phyloP scores from a whole-genome alignment of 1,140 invertebrate species.

The Drosophila ironensis region DNA sequence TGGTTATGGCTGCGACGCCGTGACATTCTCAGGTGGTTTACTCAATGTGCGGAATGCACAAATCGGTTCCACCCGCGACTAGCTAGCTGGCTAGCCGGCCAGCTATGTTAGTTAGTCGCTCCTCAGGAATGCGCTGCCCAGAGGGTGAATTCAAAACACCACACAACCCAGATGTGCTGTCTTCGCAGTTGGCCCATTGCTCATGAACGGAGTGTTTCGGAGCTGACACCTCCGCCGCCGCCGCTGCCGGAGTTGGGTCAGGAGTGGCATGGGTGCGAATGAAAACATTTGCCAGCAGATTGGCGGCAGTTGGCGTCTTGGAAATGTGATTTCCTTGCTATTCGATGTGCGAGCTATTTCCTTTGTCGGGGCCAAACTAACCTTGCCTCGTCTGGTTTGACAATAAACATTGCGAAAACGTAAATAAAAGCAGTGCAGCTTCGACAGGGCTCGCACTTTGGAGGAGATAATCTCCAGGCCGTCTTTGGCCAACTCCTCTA shows the following conservation, averaged over 20 bases:
- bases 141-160: constrained; percentile 13
- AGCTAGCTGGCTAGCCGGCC: no score
- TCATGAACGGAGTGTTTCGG: background rate
- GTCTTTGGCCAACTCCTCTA: no score
- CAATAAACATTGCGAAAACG: constrained; percentile 16
- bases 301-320: no score
- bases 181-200: constrained; percentile 33
- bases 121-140: constrained; percentile 25
- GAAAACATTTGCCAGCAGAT: no score
- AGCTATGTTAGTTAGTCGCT: constrained; percentile 23
- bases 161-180: constrained; percentile 55
- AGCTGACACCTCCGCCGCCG: background rate
- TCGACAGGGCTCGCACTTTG: constrained; percentile 24
- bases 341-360: no score
- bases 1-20: constrained; percentile 31
- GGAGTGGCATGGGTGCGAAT: no score
- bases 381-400: constrained; percentile 19
- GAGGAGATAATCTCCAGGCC: constrained; percentile 14
- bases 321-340: no score
- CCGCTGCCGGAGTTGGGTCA: background rate
- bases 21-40: constrained; percentile 73
- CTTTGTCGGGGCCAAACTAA: background rate
- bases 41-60: constrained; percentile 43
- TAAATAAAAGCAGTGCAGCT: constrained; percentile 11
- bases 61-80: constrained; percentile 58